A percentile compares a stretch with the other conserved stretches of the same genome.
These are phyloP conservation scores for Ischnura elegans DNA, from an alignment of 2,888 invertebrate species.

Conservation along the genomic window DNA sequence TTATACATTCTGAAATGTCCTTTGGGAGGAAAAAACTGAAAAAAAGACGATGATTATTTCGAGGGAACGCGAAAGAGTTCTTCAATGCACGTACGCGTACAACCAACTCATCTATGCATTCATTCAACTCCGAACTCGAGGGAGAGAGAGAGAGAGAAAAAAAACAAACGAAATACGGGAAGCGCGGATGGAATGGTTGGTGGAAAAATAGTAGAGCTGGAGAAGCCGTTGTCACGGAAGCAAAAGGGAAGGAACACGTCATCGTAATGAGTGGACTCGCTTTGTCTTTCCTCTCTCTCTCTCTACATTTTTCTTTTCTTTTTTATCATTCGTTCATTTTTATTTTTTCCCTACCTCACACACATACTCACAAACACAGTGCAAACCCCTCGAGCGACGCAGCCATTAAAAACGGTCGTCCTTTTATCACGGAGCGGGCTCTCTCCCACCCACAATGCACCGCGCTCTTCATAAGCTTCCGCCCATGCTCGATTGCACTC, in stretches of 20 bases:
- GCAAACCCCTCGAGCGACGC: neutral
- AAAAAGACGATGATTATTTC: too few relatives aligned
- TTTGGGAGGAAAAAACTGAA: too few relatives aligned
- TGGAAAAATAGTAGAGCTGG: neutral
- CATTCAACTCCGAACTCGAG: too few relatives aligned
- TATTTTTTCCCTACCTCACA: neutral
- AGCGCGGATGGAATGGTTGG: neutral
- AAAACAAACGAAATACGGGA: too few relatives aligned
- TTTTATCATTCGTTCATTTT: neutral
- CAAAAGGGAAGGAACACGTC: constrained; percentile 3
- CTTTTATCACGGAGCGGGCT: neutral
- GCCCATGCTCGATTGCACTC: neutral
- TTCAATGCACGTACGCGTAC: too few relatives aligned
- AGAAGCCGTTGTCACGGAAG: neutral
- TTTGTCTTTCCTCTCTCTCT: neutral
- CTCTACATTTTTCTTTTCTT: too few relatives aligned
- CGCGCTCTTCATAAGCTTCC: neutral
- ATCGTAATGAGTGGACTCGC: neutral
- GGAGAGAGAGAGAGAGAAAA: neutral
- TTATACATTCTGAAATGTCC: too few relatives aligned
- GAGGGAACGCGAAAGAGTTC: too few relatives aligned
- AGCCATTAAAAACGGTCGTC: neutral
- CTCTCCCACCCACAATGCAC: neutral
- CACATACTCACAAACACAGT: too few relatives aligned
- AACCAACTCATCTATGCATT: too few relatives aligned